Percentiles rank a stretch among this genome's conserved stretches.
Evolutionary conservation across 2,888 invertebrate genomes (phyloP).

Genomic region (Limnephilus rhombicus): DNA sequence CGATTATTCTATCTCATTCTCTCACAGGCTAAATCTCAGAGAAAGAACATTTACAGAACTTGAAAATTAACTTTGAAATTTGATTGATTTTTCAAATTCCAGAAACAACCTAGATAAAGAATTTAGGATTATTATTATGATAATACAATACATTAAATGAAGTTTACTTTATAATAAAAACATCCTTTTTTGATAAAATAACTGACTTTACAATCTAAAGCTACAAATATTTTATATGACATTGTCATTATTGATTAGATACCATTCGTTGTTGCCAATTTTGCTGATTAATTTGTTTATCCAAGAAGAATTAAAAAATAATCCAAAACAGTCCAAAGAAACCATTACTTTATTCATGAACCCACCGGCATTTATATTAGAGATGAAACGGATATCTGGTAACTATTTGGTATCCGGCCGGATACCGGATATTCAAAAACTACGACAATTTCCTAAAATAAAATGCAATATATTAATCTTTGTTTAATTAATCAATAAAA

Average conservation of each 20-base stretch:
- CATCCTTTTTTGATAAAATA: not conserved
- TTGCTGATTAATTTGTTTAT: not conserved
- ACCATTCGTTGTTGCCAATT: not conserved
- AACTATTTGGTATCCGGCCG: too few species aligned
- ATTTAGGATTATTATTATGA: not conserved
- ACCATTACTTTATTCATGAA: not conserved
- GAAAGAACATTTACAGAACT: too few species aligned
- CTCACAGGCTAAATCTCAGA: too few species aligned
- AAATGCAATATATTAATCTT: too few species aligned
- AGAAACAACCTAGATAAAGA: not conserved
- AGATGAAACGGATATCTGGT: too few species aligned
- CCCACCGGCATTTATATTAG: not conserved
- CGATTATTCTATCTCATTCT: too few species aligned
- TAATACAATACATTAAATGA: not conserved
- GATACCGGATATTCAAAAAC: too few species aligned
- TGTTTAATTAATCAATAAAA: too few species aligned
- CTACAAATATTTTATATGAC: not conserved
- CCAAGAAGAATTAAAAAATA: not conserved
- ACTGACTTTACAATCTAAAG: not conserved
- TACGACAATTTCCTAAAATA: too few species aligned
- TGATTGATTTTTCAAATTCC: too few species aligned
- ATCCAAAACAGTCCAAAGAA: not conserved
- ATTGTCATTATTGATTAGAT: not conserved
- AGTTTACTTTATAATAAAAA: not conserved
- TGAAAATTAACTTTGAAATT: too few species aligned